Base-by-base conservation (phyloP, 23 tunicate genomes). In the Corella eumyota region DNA sequence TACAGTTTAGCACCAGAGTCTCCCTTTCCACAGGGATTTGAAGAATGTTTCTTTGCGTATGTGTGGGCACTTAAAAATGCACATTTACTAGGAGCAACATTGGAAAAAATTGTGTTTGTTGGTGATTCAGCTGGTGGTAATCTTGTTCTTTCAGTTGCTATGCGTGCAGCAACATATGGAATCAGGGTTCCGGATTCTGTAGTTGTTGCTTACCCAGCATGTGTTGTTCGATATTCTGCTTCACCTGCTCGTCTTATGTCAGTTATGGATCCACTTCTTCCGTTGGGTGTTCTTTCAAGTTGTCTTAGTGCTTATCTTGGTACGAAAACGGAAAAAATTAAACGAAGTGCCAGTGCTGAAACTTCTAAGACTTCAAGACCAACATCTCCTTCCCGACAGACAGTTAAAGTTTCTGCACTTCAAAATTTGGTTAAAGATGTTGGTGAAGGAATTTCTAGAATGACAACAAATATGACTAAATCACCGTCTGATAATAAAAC, bases 81-180 rank as follows among this genome's bases (percentile, higher is more conserved):
- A 20, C 49, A 51, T n/a, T 19, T 51, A 51, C 23, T 51, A 80
- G 90, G 90, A 21, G 64, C 90, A 31, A 80, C 90, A 9, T 79
- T 79, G 7, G 79, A 80, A 33, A 65, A 65, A 54, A 65, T 80
- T 3, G 69, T 80, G 21, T 72, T 80, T 64, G 90, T 56, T 37
- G 90, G 90, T 33, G 90, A 80, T 65, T 80, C 90, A 4, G 90
- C 90, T 30, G 90, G 90, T 27, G 90, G 90, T 6, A 80, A 80
- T 48, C 61, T 80, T 29, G 68, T 80, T 27, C 60, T 80, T 25
- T 80, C 90, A 20, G 90, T 80, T 0, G 90, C 90, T 0, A 54
- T 80, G 68, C 50, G 90, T 5, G 90, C 90, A 26, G 90, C 83
- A 0, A 9, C 21, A 26, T 80, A 64, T 28, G 74, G 61, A 2